Percentiles rank a stretch among this genome's conserved stretches.
Evolutionary conservation across 2,797 vertebrate species (phyloP).

Genomic region (Leptatherina wallacei): DNA sequence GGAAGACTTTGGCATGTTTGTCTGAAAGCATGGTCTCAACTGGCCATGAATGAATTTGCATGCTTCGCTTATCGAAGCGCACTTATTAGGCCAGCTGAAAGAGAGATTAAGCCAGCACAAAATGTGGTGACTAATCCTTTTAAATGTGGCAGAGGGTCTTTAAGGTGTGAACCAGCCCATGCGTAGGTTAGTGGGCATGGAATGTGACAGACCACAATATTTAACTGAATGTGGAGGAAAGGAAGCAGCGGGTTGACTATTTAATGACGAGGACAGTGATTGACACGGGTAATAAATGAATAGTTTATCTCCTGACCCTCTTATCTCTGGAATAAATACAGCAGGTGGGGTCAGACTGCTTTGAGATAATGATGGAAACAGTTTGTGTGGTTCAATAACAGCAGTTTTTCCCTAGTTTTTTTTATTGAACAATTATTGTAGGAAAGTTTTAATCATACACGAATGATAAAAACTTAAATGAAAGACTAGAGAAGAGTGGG

Average conservation of each 20-base stretch:
- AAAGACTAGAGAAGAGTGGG: slow-evolving; percentile 13
- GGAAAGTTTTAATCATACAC: slow-evolving; percentile 32
- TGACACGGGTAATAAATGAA: slow-evolving; percentile 71
- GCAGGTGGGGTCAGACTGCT: slow-evolving; percentile 63
- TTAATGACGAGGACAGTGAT: slow-evolving; percentile 70
- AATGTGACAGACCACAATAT: slow-evolving; percentile 56
- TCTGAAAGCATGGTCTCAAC: slow-evolving; percentile 82
- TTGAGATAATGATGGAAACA: slow-evolving; percentile 49
- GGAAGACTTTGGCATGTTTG: slow-evolving; percentile 82
- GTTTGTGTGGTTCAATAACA: slow-evolving; percentile 49
- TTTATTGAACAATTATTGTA: slow-evolving; percentile 13
- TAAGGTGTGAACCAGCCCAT: slow-evolving; percentile 79
- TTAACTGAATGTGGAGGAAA: slow-evolving; percentile 20
- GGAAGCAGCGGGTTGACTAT: slow-evolving; percentile 56
- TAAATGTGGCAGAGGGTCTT: slow-evolving; percentile 85
- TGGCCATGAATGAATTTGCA: slow-evolving; percentile 88
- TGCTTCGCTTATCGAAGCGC: slow-evolving; percentile 86
- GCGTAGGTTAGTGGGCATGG: slow-evolving; percentile 67
- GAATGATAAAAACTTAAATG: slow-evolving; percentile 12
- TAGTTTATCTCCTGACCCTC: slow-evolving; percentile 73
- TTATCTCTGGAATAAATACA: slow-evolving; percentile 74
- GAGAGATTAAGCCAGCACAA: slow-evolving; percentile 88
- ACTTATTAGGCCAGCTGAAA: slow-evolving; percentile 88
- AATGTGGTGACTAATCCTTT: slow-evolving; percentile 89
- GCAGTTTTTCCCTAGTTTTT: slow-evolving; percentile 19